Evolutionary conservation across 2,888 invertebrate genomes (phyloP).

Genomic region (Amiota communis): DNA sequence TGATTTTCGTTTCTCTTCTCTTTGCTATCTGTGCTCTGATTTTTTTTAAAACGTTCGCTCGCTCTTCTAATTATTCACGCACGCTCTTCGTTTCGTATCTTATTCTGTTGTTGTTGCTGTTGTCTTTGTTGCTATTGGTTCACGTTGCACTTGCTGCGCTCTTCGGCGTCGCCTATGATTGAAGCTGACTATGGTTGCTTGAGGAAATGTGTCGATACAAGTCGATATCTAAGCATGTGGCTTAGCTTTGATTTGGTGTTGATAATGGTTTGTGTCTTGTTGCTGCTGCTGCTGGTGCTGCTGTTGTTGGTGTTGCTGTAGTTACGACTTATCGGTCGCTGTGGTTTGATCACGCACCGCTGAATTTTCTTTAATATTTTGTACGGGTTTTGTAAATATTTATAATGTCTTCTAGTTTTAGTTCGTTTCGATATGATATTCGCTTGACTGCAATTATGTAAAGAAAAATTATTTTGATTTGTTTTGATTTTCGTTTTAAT

Average conservation of each 20-base stretch:
- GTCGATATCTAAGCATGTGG: slow-evolving; percentile 91
- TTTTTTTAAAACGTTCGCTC: neutral
- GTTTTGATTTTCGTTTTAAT: neutral
- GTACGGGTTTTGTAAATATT: slow-evolving; percentile 32
- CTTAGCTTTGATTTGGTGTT: slow-evolving; percentile 29
- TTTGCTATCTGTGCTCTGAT: neutral
- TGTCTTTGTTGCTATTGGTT: slow-evolving; percentile 6
- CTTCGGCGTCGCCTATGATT: slow-evolving; percentile 36
- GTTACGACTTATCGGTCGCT: neutral
- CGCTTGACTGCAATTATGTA: slow-evolving; percentile 40
- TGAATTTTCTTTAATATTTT: no score
- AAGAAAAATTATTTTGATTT: slow-evolving; percentile 30
- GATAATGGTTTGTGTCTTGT: slow-evolving; percentile 36
- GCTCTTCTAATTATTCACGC: slow-evolving; percentile 26
- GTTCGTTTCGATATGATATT: no score
- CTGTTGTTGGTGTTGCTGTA: slow-evolving; percentile 35
- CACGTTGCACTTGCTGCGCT: slow-evolving; percentile 34
- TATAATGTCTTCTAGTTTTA: slow-evolving; percentile 35
- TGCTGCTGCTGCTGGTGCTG: slow-evolving; percentile 21
- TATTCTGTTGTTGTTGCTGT: slow-evolving; percentile 17
- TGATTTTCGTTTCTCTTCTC: slow-evolving; percentile 5
- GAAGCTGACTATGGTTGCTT: slow-evolving; percentile 88
- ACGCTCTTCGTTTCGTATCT: neutral
- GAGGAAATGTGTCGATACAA: slow-evolving; percentile 92
- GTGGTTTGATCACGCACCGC: no score